Percentiles rank a stretch among this genome's conserved stretches.
Conservation (phyloP, 2,797 vertebrate species). For the Phoebastria nigripes region DNA sequence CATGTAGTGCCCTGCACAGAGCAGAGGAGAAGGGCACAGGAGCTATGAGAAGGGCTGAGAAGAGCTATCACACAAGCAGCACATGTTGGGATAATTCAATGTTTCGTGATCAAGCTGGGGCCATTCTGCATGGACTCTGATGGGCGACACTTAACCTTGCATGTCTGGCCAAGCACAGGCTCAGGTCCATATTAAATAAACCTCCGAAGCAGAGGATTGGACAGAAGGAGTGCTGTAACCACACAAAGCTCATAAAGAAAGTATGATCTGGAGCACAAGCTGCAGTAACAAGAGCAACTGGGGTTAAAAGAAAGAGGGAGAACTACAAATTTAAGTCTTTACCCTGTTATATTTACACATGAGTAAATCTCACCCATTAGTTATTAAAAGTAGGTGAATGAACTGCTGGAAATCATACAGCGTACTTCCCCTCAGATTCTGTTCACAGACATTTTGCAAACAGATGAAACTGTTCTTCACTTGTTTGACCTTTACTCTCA, state of each 20-base stretch:
- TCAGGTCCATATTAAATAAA: neutral
- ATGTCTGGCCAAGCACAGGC: neutral
- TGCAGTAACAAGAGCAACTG: neutral
- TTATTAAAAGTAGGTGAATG: neutral
- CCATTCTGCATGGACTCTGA: neutral
- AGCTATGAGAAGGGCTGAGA: neutral
- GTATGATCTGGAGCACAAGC: neutral
- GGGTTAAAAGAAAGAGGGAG: neutral
- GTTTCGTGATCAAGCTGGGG: neutral
- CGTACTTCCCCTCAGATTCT: neutral
- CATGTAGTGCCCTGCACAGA: rapidly evolving
- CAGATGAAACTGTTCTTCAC: neutral
- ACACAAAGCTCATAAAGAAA: no score
- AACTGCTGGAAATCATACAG: neutral
- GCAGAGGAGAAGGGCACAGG: neutral
- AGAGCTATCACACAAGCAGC: neutral
- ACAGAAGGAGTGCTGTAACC: neutral
- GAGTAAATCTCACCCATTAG: neutral
- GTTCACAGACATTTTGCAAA: neutral
- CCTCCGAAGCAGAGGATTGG: neutral
- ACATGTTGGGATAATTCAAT: rapidly evolving
- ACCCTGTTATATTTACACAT: neutral
- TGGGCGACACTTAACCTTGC: neutral
- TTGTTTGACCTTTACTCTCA: neutral
- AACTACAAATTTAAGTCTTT: neutral